Evolutionary conservation across 2,797 vertebrate genomes (phyloP), one percentile per base, ranked within the genome.

Genomic region (Trachops cirrhosus): DNA sequence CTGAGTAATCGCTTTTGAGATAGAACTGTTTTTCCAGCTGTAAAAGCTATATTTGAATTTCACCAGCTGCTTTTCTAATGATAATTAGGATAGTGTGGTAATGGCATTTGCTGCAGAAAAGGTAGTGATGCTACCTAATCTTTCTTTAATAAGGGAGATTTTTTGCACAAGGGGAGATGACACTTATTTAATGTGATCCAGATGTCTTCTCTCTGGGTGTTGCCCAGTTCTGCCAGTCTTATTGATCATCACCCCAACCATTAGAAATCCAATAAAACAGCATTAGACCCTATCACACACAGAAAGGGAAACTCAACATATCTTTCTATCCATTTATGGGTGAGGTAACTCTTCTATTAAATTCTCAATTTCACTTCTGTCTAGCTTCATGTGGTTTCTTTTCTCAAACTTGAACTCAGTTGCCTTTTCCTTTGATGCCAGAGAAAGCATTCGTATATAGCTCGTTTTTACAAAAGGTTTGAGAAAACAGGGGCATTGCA

Each of bases 51-150:
- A 67, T 94, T 91, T 96, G 67, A 85, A 71, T 89, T 24, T 88
- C 54, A 59, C 82, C 22, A 74, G 92, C 84, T 95, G 85, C 77
- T 92, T 92, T 91, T 74, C 86, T 93, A 86, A 78, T 88, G 89
- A 68, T 73, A 85, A 91, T 84, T 73, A 75, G 82, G 48, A n/a
- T 85, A 93, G 78, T 87, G 78, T 48, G 78, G 82, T 50, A 52
- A 86, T 22, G 50, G 34, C 74, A 44, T 21, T 19, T 39, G 54
- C 54, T 94, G 86, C 59, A 64, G 37, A 70, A 93, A 70, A 92
- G 68, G 22, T 67, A 52, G n/a, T 9, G 34, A 70, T 71, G 48
- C 14, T 54, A 46, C 48, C 6, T 34, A 88, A 78, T 90, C 86
- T 82, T 86, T 75, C 71, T 90, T 94, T 73, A 73, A 82, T 91